phyloP scores from a whole-genome alignment of 2,888 invertebrate genomes.

The Sphecodes monilicornis region DNA sequence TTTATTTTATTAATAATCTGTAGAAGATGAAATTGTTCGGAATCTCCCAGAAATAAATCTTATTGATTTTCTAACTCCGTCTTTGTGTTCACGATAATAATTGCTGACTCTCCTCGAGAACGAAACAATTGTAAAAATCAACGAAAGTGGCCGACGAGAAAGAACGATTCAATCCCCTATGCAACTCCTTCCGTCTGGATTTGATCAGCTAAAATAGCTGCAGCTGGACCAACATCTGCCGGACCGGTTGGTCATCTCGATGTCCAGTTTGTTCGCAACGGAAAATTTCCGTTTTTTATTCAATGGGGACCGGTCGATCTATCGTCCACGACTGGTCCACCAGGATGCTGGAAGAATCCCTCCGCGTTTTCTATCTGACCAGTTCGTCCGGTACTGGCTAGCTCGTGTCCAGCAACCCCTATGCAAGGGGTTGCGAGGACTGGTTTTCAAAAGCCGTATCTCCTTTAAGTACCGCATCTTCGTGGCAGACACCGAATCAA shows the following conservation, averaged over 20 bases:
- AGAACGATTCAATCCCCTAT: constrained; percentile 27
- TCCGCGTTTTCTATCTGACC: constrained; percentile 65
- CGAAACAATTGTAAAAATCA: constrained; percentile 24
- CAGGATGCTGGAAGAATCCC: constrained; percentile 79
- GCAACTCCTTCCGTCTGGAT: constrained; percentile 38
- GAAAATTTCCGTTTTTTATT: constrained; percentile 46
- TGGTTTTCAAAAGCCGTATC: constrained; percentile 74
- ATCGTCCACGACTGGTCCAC: constrained; percentile 80
- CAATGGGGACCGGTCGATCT: constrained; percentile 74
- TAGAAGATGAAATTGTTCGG: neutral
- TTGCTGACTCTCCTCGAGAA: neutral
- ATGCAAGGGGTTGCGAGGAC: constrained; percentile 70
- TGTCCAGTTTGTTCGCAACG: constrained; percentile 74
- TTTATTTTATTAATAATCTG: neutral
- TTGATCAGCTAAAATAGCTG: constrained; percentile 54
- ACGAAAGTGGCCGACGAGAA: constrained; percentile 10
- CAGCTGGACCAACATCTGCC: constrained; percentile 84
- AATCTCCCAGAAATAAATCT: neutral
- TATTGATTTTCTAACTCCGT: neutral
- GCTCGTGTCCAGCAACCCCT: constrained; percentile 61
- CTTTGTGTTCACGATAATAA: neutral
- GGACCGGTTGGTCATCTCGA: constrained; percentile 82
- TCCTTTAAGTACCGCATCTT: constrained; percentile 49
- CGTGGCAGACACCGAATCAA: constrained; percentile 40
- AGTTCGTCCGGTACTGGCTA: constrained; percentile 74